Evolutionary conservation across 2,113 vertebrate genomes (phyloP).

Genomic region (Alexandromys fortis): DNA sequence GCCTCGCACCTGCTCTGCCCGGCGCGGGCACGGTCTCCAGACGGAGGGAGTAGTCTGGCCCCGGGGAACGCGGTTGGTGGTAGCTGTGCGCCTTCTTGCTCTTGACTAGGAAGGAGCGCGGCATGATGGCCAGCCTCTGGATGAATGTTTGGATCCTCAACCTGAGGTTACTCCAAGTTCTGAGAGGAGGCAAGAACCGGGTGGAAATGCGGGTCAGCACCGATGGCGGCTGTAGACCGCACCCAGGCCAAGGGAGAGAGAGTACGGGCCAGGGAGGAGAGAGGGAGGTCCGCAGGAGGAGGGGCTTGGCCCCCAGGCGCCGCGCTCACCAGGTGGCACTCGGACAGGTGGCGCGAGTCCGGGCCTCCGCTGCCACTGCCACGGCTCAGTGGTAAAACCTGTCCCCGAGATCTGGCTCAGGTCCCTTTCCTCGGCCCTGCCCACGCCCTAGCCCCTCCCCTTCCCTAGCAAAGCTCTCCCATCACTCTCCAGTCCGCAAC

Average conservation of each 20-base stretch:
- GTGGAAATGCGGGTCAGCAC: slow-evolving; percentile 70
- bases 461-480: slow-evolving; percentile 17
- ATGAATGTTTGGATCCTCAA: not conserved
- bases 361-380: not conserved
- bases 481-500: slow-evolving; percentile 52
- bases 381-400: slow-evolving; percentile 26
- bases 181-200: slow-evolving; percentile 76
- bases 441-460: slow-evolving; percentile 46
- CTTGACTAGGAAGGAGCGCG: slow-evolving; percentile 97
- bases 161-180: slow-evolving; percentile 40
- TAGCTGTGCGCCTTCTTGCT: slow-evolving; percentile 99
- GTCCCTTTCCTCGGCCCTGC: slow-evolving; percentile 16
- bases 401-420: not conserved
- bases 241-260: not conserved
- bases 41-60: slow-evolving; percentile 88
- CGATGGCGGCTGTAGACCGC: not conserved
- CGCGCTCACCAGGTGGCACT: slow-evolving; percentile 92
- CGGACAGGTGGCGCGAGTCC: slow-evolving; percentile 89
- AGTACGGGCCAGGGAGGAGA: not conserved
- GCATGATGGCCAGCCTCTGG: slow-evolving; percentile 86
- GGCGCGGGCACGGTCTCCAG: slow-evolving; percentile 88
- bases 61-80: slow-evolving; percentile 92
- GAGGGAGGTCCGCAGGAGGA: slow-evolving; percentile 52
- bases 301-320: slow-evolving; percentile 68
- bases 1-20: slow-evolving; percentile 90